Percentiles rank a stretch among this genome's conserved stretches.
phyloP scores from a whole-genome alignment of 2,113 vertebrate genomes.

The Channa maculata region DNA sequence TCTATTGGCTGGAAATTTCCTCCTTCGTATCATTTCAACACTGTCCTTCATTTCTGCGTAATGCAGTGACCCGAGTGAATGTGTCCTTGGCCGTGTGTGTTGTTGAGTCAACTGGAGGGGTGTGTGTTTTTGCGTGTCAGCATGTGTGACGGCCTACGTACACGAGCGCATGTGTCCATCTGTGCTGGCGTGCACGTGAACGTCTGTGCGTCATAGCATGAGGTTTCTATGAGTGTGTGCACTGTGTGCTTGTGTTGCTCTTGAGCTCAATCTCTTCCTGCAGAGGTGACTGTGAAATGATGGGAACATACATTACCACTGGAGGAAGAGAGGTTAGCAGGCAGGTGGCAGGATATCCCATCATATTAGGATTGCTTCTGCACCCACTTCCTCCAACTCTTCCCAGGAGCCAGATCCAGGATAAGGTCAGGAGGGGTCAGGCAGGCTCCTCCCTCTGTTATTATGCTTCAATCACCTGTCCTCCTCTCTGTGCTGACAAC shows the following conservation, averaged over 20 bases:
- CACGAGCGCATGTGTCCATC: slow-evolving; percentile 44
- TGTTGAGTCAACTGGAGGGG: slow-evolving; percentile 66
- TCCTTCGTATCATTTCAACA: slow-evolving; percentile 52
- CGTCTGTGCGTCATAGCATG: slow-evolving; percentile 42
- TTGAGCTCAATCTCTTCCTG: slow-evolving; percentile 36
- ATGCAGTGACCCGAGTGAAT: slow-evolving; percentile 53
- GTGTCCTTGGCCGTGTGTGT: slow-evolving; percentile 60
- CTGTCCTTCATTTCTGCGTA: slow-evolving; percentile 49
- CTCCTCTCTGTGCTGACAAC: slow-evolving; percentile 65
- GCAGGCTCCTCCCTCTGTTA: slow-evolving; percentile 69
- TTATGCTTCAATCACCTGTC: slow-evolving; percentile 81
- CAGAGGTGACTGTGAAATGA: slow-evolving; percentile 64
- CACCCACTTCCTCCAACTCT: slow-evolving; percentile 77
- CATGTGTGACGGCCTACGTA: slow-evolving; percentile 44
- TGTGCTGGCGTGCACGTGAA: slow-evolving; percentile 12
- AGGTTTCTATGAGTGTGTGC: slow-evolving; percentile 35
- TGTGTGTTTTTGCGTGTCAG: slow-evolving; percentile 50
- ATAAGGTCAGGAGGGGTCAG: slow-evolving; percentile 75
- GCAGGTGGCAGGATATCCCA: slow-evolving; percentile 83
- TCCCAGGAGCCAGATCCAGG: slow-evolving; percentile 74
- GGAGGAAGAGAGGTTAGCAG: slow-evolving; percentile 73
- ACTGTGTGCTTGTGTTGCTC: slow-evolving; percentile 32
- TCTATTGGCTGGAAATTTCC: slow-evolving; percentile 49
- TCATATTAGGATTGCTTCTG: slow-evolving; percentile 64
- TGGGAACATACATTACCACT: slow-evolving; percentile 63